These are phyloP conservation scores for Micoletzkya japonica DNA, from an alignment of 2,888 invertebrate genomes.

Conservation along the genomic window DNA sequence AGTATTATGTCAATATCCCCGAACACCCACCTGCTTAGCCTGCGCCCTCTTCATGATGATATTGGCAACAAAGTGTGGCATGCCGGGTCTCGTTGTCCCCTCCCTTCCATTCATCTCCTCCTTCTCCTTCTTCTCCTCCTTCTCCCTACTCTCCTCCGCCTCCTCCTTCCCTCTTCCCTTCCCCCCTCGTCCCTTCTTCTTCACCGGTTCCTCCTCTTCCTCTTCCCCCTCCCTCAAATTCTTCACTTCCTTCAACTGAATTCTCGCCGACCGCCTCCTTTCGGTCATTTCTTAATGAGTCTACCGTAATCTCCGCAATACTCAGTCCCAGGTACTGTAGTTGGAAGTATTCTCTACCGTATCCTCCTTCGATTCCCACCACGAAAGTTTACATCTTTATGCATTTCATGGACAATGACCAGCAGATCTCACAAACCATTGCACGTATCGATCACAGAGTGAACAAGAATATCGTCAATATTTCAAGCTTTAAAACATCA, in stretches of 20 bases:
- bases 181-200: background rate
- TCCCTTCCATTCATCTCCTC: background rate
- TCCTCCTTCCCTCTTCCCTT: background rate
- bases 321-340: background rate
- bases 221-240: background rate
- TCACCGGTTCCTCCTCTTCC: background rate
- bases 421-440: no score
- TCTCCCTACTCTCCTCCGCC: background rate
- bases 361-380: background rate
- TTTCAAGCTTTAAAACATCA: no score
- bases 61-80: conserved; percentile 9
- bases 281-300: background rate
- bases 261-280: background rate
- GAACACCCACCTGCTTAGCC: background rate
- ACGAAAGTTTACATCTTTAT: background rate
- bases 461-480: no score
- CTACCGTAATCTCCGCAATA: background rate
- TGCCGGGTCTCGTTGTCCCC: background rate
- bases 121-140: background rate
- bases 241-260: no score
- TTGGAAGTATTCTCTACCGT: background rate
- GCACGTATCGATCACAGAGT: no score
- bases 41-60: conserved; percentile 12
- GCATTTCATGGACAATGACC: no score
- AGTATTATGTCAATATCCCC: background rate